Percentiles rank a stretch among this genome's conserved stretches.
phyloP scores from a whole-genome alignment of 2,797 vertebrate species.

The Anguilla pacifica region DNA sequence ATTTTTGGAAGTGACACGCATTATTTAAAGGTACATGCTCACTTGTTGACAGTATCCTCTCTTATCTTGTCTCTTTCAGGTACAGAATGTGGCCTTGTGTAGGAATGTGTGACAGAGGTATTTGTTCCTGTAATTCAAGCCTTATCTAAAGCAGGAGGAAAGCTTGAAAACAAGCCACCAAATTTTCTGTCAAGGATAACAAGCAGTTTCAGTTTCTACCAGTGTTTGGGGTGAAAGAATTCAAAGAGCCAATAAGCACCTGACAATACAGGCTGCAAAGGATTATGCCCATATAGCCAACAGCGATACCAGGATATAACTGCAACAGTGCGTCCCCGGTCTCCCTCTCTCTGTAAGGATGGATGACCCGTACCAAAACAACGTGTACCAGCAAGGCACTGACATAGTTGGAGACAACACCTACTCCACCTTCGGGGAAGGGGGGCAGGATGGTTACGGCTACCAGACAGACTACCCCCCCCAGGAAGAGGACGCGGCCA shows the following conservation, averaged over 20 bases:
- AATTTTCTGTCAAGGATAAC: background rate
- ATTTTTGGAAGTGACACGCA: background rate
- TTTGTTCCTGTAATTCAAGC: background rate
- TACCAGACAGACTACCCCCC: constrained; percentile 74
- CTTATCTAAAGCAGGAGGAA: background rate
- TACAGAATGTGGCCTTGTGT: constrained; percentile 43
- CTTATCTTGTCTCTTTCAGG: constrained; percentile 37
- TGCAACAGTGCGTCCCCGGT: constrained; percentile 4
- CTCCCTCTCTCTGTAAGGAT: constrained; percentile 59
- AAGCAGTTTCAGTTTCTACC: background rate
- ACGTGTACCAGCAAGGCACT: constrained; percentile 70
- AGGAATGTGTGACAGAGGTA: constrained; percentile 34
- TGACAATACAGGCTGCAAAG: constrained; percentile 4
- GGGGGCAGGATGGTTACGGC: constrained; percentile 74
- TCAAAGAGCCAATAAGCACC: background rate
- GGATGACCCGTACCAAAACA: constrained; percentile 83
- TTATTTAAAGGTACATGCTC: background rate
- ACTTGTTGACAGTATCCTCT: background rate
- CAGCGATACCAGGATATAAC: constrained; percentile 20
- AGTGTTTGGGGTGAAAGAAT: background rate
- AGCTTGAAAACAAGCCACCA: background rate
- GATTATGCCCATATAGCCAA: constrained; percentile 51
- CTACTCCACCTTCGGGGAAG: constrained; percentile 71
- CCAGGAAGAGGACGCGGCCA: constrained; percentile 91
- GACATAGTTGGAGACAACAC: constrained; percentile 61